phyloP scores from a whole-genome alignment of 1,140 invertebrate genomes.

The Drosophila truncata region DNA sequence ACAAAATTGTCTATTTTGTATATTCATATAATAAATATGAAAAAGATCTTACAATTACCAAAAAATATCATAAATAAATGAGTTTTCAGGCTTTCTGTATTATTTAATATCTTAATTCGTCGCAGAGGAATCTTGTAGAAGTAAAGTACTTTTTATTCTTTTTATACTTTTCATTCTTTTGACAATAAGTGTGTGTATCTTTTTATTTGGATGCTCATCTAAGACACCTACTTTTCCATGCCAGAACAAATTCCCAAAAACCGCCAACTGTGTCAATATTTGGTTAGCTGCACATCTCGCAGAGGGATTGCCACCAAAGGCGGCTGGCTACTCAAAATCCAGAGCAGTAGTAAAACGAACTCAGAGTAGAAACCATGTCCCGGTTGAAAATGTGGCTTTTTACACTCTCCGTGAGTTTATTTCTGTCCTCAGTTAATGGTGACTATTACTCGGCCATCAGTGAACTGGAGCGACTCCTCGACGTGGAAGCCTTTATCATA shows the following conservation, averaged over 20 bases:
- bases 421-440: not conserved
- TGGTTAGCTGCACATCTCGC: constrained; percentile 15
- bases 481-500: constrained; percentile 42
- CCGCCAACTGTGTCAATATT: constrained; percentile 62
- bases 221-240: constrained; percentile 13
- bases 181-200: not conserved
- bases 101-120: not conserved
- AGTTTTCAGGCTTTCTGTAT: too few relatives aligned
- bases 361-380: constrained; percentile 46
- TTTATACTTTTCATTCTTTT: not conserved
- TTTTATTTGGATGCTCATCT: not conserved
- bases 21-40: not conserved
- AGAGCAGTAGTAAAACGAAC: constrained; percentile 35
- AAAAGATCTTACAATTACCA: not conserved
- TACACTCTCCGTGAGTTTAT: not conserved
- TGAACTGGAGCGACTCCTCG: constrained; percentile 32
- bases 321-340: not conserved
- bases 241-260: constrained; percentile 13
- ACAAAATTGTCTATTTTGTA: not conserved
- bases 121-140: not conserved
- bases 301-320: not conserved
- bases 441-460: constrained; percentile 52
- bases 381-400: not conserved
- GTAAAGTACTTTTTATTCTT: not conserved
- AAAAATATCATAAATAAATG: not conserved